Base-by-base conservation (phyloP, 2,888 invertebrate species). In the Limenitis arthemis region DNA sequence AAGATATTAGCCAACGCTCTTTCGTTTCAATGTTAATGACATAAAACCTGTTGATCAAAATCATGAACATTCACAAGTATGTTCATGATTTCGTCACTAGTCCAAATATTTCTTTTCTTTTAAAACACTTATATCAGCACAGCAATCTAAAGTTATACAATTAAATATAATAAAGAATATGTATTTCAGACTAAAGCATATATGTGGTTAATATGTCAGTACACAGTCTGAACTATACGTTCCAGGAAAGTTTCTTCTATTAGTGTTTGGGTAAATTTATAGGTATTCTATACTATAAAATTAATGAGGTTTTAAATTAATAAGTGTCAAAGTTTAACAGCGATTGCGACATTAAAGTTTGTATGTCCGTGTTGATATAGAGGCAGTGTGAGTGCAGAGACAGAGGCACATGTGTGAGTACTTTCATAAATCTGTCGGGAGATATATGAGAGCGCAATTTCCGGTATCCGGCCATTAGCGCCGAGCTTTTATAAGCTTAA, bases 381-480 rank as follows among this genome's bases (percentile, higher is more conserved):
- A 60, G 63, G 62, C 50, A 58, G 61, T 72, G 76, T 70, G 75
- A 65, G 73, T 66, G 62, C 67, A 69, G 88, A 88, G 89, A 80
- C 79, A 78, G 69, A 70, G 72, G 60, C 72, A 84, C 88, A 88
- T 86, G 86, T 86, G 83, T 86, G 84, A 77, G 92, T 91, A 91
- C 92, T 93, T 93, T 93, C 93, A 93, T 93, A 93, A 93, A 93
- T 93, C 93, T 93, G 92, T 91, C 89, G 88, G 89, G 90, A 93
- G 92, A 93, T 93, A 93, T 93, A 93, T 92, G 92, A 91, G 92
- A 91, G 92, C 92, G 92, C 92, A 93, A 93, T 93, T 93, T 93
- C 93, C 93, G 91, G 92, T 92, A 92, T 92, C 92, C 92, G 92
- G 92, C 93, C 93, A 92, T 93, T 93, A 93, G 87, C 87, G 87